These are phyloP conservation scores for Sterrhoptilus dennistouni DNA, from an alignment of 2,113 vertebrate species.

Conservation along the genomic window DNA sequence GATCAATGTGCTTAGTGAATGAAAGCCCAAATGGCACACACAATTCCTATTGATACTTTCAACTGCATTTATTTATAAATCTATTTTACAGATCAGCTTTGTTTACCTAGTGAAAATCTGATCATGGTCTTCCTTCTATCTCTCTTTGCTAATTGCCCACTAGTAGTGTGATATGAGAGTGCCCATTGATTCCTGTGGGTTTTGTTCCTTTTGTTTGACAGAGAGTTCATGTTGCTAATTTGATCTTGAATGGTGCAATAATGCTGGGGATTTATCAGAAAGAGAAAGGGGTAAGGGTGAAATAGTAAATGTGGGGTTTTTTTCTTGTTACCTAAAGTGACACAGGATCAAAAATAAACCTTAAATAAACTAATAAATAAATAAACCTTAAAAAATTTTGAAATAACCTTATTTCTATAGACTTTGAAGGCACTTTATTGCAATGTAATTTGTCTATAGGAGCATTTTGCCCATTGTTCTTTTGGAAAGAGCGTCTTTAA, in stretches of 20 bases:
- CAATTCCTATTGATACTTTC: neutral
- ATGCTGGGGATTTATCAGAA: neutral
- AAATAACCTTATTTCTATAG: neutral
- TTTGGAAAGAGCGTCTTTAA: neutral
- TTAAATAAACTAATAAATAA: too few species aligned
- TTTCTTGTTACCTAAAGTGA: neutral
- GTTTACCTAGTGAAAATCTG: neutral
- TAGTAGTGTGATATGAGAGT: neutral
- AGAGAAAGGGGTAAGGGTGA: neutral
- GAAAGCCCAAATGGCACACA: neutral
- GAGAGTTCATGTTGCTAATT: neutral
- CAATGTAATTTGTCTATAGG: neutral
- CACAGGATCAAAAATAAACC: too few species aligned
- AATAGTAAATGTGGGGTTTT: rapidly evolving
- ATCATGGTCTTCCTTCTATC: neutral
- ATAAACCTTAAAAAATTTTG: neutral
- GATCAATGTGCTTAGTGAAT: neutral
- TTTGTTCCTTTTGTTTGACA: neutral
- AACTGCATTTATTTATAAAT: neutral
- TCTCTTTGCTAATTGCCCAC: neutral
- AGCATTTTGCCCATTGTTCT: neutral
- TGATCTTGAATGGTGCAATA: neutral
- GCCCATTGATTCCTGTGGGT: neutral
- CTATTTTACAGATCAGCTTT: neutral
- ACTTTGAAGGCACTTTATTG: neutral